phyloP scores from a whole-genome alignment of 2,888 invertebrate genomes.

The Hydriomena furcata region DNA sequence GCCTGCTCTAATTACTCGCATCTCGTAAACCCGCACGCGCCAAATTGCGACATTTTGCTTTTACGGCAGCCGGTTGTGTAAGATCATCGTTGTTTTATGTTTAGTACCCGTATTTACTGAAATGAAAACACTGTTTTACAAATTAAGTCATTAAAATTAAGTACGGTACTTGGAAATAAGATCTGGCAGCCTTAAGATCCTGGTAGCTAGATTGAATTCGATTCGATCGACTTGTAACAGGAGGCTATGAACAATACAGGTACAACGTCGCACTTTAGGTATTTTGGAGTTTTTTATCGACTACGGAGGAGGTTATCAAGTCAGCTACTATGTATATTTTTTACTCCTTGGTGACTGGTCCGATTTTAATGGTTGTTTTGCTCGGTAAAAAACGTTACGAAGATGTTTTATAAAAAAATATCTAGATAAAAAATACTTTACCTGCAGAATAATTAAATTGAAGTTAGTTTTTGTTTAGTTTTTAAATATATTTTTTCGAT shows the following conservation, averaged over 20 bases:
- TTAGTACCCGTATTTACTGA: conserved; percentile 13
- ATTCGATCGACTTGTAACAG: not conserved
- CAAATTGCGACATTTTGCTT: conserved; percentile 49
- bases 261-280: not conserved
- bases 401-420: too few species aligned
- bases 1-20: conserved; percentile 52
- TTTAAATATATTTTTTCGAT: too few species aligned
- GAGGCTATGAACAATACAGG: not conserved
- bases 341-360: too few species aligned
- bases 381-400: too few species aligned
- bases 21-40: conserved; percentile 59
- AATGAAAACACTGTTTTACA: conserved; percentile 13
- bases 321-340: too few species aligned
- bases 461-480: too few species aligned
- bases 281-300: too few species aligned
- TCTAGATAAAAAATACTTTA: too few species aligned
- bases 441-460: too few species aligned
- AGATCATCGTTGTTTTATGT: conserved; percentile 26
- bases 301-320: too few species aligned
- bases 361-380: too few species aligned
- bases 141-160: conserved; percentile 15
- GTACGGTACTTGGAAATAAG: conserved; percentile 13
- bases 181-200: conserved; percentile 7
- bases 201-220: conserved; percentile 6
- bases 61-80: conserved; percentile 38